These are phyloP conservation scores for Chelonia mydas DNA, from an alignment of 2,797 vertebrate species.

Conservation along the genomic window DNA sequence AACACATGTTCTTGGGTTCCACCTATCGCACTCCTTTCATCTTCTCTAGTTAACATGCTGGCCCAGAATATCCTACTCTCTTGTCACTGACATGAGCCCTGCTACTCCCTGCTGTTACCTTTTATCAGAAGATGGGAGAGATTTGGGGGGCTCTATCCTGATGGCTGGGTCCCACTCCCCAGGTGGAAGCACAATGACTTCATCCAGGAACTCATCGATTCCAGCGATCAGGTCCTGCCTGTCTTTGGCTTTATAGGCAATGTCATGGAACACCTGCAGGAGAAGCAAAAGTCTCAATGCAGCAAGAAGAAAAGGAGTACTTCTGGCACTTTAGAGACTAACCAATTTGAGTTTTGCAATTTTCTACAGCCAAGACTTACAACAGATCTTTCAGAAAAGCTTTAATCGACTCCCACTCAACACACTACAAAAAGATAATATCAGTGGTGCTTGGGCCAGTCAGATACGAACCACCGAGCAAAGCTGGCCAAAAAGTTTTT, in stretches of 20 bases:
- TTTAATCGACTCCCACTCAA: neutral
- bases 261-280: constrained; percentile 95
- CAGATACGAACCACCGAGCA: neutral
- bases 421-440: neutral
- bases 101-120: constrained; percentile 80
- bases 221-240: constrained; percentile 95
- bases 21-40: neutral
- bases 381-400: neutral
- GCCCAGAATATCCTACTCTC: rapidly evolving
- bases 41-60: neutral
- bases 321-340: no score
- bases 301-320: neutral
- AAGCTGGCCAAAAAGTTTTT: neutral
- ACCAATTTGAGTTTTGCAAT: no score
- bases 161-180: constrained; percentile 98
- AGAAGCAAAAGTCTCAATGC: neutral
- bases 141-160: constrained; percentile 97
- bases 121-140: constrained; percentile 95
- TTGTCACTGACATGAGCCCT: neutral
- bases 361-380: neutral
- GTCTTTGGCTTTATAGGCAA: constrained; percentile 98
- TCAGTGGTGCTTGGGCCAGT: neutral
- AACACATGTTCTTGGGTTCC: neutral
- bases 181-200: constrained; percentile 97
- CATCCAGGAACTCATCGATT: constrained; percentile 97